phyloP scores from a whole-genome alignment of 2,888 invertebrate species.

The Cordilura impudica region DNA sequence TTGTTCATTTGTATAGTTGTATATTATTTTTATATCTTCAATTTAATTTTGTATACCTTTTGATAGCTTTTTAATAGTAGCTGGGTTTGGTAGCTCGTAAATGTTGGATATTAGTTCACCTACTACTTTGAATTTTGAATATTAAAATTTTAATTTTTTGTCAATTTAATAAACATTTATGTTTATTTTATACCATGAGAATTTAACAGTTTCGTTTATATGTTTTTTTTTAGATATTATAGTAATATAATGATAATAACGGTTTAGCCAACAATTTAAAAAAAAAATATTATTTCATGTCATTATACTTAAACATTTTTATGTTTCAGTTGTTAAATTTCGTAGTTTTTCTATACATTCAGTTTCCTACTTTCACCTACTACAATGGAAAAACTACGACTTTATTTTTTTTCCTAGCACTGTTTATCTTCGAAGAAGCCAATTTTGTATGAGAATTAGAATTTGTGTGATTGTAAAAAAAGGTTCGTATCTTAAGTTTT shows the following conservation, averaged over 20 bases:
- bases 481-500: constrained; percentile 20
- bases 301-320: constrained; percentile 9
- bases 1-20: no score
- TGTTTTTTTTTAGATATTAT: constrained; percentile 26
- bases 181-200: constrained; percentile 53
- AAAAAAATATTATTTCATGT: constrained; percentile 11
- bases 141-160: constrained; percentile 32
- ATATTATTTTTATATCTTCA: constrained; percentile 34
- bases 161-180: constrained; percentile 49
- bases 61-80: constrained; percentile 48
- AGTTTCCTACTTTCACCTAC: constrained; percentile 41
- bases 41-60: constrained; percentile 45
- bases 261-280: constrained; percentile 17
- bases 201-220: constrained; percentile 54
- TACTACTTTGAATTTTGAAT: constrained; percentile 36
- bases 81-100: constrained; percentile 52
- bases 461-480: neutral
- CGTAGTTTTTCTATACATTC: constrained; percentile 6
- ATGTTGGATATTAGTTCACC: constrained; percentile 37
- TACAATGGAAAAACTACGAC: no score
- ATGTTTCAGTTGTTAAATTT: constrained; percentile 40
- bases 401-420: no score
- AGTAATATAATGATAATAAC: constrained; percentile 35
- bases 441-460: no score
- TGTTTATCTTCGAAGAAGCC: no score